phyloP scores from a whole-genome alignment of 2,113 vertebrate genomes.

The Silurus glanis region DNA sequence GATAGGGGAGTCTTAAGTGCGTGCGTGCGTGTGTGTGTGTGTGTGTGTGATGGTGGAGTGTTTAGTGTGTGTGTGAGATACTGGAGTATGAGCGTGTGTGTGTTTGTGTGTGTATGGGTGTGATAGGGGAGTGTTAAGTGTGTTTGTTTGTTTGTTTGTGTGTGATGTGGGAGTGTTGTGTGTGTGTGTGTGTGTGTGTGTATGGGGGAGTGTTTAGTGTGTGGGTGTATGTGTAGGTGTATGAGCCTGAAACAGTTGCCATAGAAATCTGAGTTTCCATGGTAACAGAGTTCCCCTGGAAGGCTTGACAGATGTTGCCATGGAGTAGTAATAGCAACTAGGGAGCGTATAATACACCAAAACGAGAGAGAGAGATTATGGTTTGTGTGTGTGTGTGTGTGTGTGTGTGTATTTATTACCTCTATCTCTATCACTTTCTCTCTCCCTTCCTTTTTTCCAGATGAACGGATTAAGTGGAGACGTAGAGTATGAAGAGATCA shows the following conservation, averaged over 20 bases:
- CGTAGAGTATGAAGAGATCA: slow-evolving; percentile 89
- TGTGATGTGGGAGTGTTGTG: background rate
- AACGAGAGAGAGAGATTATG: background rate
- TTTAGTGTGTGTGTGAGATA: slow-evolving; percentile 1
- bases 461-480: slow-evolving; percentile 89
- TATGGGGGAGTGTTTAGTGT: background rate
- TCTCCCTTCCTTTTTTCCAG: slow-evolving; percentile 64
- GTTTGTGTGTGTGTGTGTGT: background rate
- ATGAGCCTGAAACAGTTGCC: slow-evolving; percentile 30
- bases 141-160: background rate
- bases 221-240: slow-evolving; percentile 22
- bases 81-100: no score
- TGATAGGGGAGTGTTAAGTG: slow-evolving; percentile 32
- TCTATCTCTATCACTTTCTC: background rate
- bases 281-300: slow-evolving; percentile 61
- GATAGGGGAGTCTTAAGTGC: no score
- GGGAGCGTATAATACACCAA: slow-evolving; percentile 21
- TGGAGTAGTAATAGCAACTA: slow-evolving; percentile 63
- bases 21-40: background rate
- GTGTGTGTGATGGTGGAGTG: slow-evolving; percentile 8
- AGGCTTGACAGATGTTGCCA: slow-evolving; percentile 67
- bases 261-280: slow-evolving; percentile 61
- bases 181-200: slow-evolving; percentile 16
- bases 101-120: slow-evolving; percentile 24
- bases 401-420: background rate